phyloP scores from a whole-genome alignment of 2,797 vertebrate species.

The Amblyraja radiata region DNA sequence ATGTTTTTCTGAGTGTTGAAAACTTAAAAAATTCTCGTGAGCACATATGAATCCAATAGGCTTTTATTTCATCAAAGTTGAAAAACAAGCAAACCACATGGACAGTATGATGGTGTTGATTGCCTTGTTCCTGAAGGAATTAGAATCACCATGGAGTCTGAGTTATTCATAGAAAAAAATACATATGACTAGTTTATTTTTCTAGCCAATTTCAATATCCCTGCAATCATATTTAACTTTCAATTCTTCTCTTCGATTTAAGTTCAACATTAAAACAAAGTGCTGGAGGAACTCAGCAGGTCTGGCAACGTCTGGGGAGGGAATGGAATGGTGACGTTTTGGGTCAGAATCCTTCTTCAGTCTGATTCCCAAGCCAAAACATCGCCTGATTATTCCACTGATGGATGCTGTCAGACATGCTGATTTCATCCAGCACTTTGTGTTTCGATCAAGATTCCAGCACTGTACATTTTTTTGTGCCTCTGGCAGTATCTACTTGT shows the following conservation, averaged over 20 bases:
- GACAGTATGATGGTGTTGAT: neutral
- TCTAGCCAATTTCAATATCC: neutral
- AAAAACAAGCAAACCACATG: too few species aligned
- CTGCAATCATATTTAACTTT: neutral
- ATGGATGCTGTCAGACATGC: too few species aligned
- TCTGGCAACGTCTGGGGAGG: too few species aligned
- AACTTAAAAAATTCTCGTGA: neutral
- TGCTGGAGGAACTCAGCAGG: too few species aligned
- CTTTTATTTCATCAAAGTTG: neutral
- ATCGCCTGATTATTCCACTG: too few species aligned
- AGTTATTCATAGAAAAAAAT: neutral
- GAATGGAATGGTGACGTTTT: too few species aligned
- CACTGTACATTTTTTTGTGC: too few species aligned
- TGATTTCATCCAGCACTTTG: too few species aligned
- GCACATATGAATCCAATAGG: neutral
- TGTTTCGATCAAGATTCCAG: too few species aligned
- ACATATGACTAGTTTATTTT: neutral
- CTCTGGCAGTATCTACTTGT: too few species aligned
- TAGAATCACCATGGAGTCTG: neutral
- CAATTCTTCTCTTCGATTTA: neutral
- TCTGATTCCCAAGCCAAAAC: too few species aligned
- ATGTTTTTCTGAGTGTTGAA: neutral
- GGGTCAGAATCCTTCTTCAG: too few species aligned
- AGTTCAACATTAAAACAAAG: neutral
- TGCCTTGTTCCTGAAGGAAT: neutral